Base-by-base conservation (phyloP, 2,113 vertebrate genomes). In the Sebastes fasciatus region DNA sequence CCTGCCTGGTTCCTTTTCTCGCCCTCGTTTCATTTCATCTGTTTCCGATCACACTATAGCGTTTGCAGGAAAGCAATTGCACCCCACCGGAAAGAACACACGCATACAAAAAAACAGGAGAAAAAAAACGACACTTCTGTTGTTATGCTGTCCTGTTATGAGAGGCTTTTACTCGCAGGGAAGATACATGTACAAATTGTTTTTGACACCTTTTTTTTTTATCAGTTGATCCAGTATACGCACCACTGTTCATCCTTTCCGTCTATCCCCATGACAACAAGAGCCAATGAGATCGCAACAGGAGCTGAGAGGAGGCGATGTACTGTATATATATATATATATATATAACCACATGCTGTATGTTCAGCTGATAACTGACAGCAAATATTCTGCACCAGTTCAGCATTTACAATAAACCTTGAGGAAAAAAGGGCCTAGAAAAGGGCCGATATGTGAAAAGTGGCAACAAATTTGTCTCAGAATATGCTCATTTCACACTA, bases 231-330 rank as follows among this genome's bases (percentile, higher is more conserved):
- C 76, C 68, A 55, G 26, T 86, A 13, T 51, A 45, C 16, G 13
- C 42, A 63, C 16, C 68, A 26, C 51, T 68, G 73, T 54, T 74
- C 55, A 2, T 84, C 74, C 57, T 78, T 69, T 77, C 74, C 62
- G 67, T 73, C 81, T 46, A 79, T 93, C 85, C 76, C 90, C 87
- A 94, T 94, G 87, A 88, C 85, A 86, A 92, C 89, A 79, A 48
- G 68, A 62, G 71, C 64, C 54, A 79, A 58, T 19, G 69, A 83
- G 79, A 85, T 85, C 19, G 63, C 55, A 74, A 64, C 60, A 55
- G 65, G n/a, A 88, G 84, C 64, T 54, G 55, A 77, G 63, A 58
- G 62, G 62, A 34, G 34, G 34, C 34, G 34, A 34, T 34, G 34
- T 34, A 4, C 34, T 34, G 34, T 34, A 34, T 34, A 34, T 34